phyloP scores from a whole-genome alignment of 2,113 vertebrate species.

The Chitala chitala region DNA sequence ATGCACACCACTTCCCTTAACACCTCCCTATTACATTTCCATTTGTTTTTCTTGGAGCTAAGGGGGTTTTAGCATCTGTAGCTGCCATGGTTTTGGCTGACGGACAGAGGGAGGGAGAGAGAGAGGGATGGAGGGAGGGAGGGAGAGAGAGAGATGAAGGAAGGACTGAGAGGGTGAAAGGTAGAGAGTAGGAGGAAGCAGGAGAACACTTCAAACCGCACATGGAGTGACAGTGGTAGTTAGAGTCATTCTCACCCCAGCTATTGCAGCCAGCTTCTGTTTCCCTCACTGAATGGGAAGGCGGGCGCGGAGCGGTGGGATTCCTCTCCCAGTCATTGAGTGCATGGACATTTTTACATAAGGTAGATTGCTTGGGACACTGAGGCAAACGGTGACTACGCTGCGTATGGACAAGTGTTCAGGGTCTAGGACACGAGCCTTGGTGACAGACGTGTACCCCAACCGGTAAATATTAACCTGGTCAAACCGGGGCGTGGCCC shows the following conservation, averaged over 20 bases:
- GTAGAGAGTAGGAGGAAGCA: neutral
- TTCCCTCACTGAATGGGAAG: too few relatives aligned
- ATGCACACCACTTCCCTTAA: too few relatives aligned
- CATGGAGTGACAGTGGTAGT: too few relatives aligned
- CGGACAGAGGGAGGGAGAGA: slow-evolving; percentile 21
- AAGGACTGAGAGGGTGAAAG: slow-evolving; percentile 11
- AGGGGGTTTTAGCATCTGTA: neutral
- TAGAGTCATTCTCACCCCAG: too few relatives aligned
- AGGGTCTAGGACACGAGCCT: neutral
- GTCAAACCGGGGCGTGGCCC: too few relatives aligned
- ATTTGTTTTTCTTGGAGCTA: neutral
- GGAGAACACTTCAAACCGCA: neutral
- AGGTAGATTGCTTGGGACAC: too few relatives aligned
- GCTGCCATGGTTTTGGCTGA: slow-evolving; percentile 15
- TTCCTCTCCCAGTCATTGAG: too few relatives aligned
- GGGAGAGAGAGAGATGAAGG: neutral
- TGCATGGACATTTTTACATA: too few relatives aligned
- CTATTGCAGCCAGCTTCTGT: too few relatives aligned
- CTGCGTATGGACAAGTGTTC: neutral
- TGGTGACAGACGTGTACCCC: neutral
- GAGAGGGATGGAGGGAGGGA: slow-evolving; percentile 2
- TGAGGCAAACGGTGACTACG: too few relatives aligned
- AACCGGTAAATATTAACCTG: too few relatives aligned
- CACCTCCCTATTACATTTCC: neutral
- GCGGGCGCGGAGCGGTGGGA: too few relatives aligned